Evolutionary conservation across 1,140 invertebrate species (phyloP).

Genomic region (Drosophila fuyamai): DNA sequence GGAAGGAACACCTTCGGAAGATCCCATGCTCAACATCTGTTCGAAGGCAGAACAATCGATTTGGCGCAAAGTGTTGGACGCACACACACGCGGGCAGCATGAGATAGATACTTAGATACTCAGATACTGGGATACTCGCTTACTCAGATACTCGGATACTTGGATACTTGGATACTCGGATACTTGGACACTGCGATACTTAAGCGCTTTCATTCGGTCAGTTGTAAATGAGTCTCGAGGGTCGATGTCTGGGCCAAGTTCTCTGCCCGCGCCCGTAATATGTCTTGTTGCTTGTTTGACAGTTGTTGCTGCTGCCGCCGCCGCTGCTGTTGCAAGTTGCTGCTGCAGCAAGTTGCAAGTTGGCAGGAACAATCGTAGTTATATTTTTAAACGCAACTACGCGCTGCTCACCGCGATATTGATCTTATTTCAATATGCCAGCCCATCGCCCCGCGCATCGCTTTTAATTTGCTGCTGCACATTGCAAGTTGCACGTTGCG

Average conservation of each 20-base stretch:
- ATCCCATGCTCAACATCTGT: constrained; percentile 76
- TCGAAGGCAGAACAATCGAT: constrained; percentile 74
- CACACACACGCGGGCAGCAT: constrained; percentile 22
- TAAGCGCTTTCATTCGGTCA: constrained; percentile 49
- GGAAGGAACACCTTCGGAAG: constrained; percentile 70
- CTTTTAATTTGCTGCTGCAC: constrained; percentile 71
- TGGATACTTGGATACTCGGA: constrained; percentile 4
- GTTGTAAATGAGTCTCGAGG: constrained; percentile 80
- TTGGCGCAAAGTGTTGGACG: constrained; percentile 70
- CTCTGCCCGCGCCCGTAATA: constrained; percentile 73
- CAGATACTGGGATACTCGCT: constrained; percentile 1
- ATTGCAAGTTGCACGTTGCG: constrained; percentile 1
- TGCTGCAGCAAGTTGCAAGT: constrained; percentile 1
- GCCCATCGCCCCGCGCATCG: constrained; percentile 25
- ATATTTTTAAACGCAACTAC: constrained; percentile 79
- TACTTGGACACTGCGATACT: constrained; percentile 4
- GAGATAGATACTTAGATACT: constrained; percentile 36
- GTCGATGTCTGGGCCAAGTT: constrained; percentile 30
- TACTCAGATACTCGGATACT: constrained; percentile 17
- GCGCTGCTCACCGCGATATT: constrained; percentile 77
- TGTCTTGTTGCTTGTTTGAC: constrained; percentile 84
- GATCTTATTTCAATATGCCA: constrained; percentile 83
- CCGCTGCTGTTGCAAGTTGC: constrained; percentile 11
- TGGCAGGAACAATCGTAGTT: constrained; percentile 69
- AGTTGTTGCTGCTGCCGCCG: constrained; percentile 71